Evolutionary conservation across 2,797 vertebrate genomes (phyloP).

Genomic region (Chloroceryle inda): DNA sequence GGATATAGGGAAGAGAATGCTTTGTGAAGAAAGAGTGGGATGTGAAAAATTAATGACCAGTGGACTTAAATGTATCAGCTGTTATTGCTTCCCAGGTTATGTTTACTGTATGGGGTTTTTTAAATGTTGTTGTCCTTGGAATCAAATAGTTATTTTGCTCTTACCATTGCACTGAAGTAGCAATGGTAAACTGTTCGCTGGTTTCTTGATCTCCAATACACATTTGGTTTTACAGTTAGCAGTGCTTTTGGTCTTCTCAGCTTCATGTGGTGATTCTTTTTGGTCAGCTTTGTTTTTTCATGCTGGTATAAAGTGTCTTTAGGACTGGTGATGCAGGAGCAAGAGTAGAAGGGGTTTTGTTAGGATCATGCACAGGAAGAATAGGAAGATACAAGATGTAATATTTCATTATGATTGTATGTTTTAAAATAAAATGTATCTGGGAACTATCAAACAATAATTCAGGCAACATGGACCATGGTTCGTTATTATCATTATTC

Average conservation of each 20-base stretch:
- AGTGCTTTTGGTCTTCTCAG: background rate
- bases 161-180: background rate
- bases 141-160: background rate
- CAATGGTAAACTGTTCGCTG: background rate
- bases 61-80: background rate
- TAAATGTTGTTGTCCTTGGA: background rate
- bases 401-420: background rate
- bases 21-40: background rate
- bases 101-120: background rate
- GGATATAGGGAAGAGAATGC: background rate
- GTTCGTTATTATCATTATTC: fast-evolving
- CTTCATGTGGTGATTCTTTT: background rate
- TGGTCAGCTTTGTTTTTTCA: background rate
- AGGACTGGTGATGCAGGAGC: background rate
- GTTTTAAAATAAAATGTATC: background rate
- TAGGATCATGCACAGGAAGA: background rate
- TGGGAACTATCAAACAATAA: background rate
- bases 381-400: background rate
- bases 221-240: background rate
- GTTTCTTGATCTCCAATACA: background rate
- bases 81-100: background rate
- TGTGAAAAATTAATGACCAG: background rate
- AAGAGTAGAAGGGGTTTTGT: background rate
- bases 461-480: fast-evolving
- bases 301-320: background rate